A percentile compares a stretch with the other conserved stretches of the same genome.
Conservation (phyloP, 2,113 vertebrate species). For the Camelus bactrianus region DNA sequence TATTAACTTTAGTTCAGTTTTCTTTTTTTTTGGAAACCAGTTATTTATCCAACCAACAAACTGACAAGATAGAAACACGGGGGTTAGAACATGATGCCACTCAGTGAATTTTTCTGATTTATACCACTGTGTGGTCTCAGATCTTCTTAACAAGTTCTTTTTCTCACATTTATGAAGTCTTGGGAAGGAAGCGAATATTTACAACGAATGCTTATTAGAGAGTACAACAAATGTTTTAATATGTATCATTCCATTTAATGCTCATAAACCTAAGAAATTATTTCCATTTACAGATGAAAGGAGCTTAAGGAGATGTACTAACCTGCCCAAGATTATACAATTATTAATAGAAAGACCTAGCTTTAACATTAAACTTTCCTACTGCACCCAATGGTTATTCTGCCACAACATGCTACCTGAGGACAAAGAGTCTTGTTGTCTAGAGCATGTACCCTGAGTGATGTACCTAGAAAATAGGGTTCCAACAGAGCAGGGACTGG, state of each 20-base stretch:
- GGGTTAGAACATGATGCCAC: background rate
- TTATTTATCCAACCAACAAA: conserved; percentile 37
- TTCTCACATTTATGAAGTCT: conserved; percentile 44
- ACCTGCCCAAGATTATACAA: background rate
- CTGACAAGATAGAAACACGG: background rate
- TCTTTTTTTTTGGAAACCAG: background rate
- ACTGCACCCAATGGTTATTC: background rate
- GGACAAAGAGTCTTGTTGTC: background rate
- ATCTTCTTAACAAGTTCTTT: conserved; percentile 51
- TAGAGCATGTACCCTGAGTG: background rate
- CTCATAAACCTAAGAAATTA: background rate
- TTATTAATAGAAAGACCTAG: background rate
- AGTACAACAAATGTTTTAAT: conserved; percentile 24
- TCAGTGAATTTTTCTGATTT: conserved; percentile 37
- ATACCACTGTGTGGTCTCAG: background rate
- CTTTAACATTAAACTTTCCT: background rate
- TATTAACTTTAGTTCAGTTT: background rate
- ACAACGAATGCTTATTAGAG: background rate
- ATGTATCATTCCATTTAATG: background rate
- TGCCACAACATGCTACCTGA: background rate
- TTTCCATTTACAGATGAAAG: background rate
- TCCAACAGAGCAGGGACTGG: background rate
- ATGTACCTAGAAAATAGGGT: background rate
- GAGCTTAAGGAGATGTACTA: background rate
- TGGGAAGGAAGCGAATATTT: conserved; percentile 8